Conservation (phyloP, 2,888 invertebrate genomes). For the Rhyacophila evoluta region DNA sequence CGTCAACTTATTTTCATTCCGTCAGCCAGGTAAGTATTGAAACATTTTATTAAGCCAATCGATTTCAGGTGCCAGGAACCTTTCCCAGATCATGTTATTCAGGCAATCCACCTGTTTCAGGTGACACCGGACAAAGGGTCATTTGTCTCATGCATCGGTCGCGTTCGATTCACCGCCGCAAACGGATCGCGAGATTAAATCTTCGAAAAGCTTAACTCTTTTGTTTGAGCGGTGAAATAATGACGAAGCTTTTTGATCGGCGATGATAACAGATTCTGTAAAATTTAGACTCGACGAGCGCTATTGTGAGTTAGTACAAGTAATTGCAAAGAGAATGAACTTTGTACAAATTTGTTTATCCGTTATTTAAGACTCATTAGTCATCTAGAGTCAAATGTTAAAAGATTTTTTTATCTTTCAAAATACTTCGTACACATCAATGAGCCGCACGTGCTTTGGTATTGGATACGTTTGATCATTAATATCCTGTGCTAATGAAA, state of each 20-base stretch:
- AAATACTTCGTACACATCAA: too few species aligned
- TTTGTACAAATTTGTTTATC: too few species aligned
- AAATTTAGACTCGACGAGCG: conserved; percentile 35
- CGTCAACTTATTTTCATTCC: not conserved
- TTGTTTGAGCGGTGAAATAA: conserved; percentile 46
- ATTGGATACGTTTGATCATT: too few species aligned
- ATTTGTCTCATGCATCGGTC: conserved; percentile 44
- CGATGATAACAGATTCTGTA: conserved; percentile 45
- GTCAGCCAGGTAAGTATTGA: not conserved
- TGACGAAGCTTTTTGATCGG: conserved; percentile 37
- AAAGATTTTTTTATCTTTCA: too few species aligned
- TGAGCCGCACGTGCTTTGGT: too few species aligned
- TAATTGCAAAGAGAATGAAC: too few species aligned
- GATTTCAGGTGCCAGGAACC: not conserved
- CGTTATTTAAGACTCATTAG: too few species aligned
- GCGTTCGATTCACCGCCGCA: conserved; percentile 37
- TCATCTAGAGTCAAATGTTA: too few species aligned
- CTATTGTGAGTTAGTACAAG: conserved; percentile 31
- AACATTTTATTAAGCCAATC: not conserved
- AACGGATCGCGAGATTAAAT: conserved; percentile 43
- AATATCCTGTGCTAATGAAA: too few species aligned
- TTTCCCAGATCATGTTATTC: not conserved
- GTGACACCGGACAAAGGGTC: conserved; percentile 40
- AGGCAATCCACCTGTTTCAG: not conserved
- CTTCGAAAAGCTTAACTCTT: conserved; percentile 38